Percentiles rank a stretch among this genome's conserved stretches.
Conservation (phyloP, 2,113 vertebrate species). For the Scomber colias region DNA sequence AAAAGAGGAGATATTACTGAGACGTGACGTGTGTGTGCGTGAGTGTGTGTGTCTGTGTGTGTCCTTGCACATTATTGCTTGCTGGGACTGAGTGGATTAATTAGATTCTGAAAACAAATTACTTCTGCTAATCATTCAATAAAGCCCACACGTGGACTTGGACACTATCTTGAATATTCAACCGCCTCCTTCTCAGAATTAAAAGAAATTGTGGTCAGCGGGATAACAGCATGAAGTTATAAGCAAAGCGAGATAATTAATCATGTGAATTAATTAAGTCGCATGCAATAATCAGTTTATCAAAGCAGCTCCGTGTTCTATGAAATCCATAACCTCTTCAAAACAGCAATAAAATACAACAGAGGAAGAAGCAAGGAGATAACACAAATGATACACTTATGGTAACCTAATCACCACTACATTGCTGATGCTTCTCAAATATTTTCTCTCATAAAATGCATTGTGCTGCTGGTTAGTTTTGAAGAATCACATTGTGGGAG, state of each 20-base stretch:
- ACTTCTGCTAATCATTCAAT: conserved; percentile 80
- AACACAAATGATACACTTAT: background rate
- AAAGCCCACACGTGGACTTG: conserved; percentile 71
- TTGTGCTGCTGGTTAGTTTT: background rate
- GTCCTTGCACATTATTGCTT: conserved; percentile 55
- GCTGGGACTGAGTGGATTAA: conserved; percentile 76
- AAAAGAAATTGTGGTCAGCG: conserved; percentile 68
- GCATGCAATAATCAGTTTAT: conserved; percentile 51
- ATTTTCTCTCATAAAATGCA: conserved; percentile 2
- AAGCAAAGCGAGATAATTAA: conserved; percentile 67
- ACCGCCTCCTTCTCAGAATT: conserved; percentile 39
- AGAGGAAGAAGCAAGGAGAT: conserved; percentile 18
- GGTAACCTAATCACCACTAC: conserved; percentile 29
- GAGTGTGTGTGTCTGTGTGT: conserved; percentile 32
- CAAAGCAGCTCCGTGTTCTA: conserved; percentile 34
- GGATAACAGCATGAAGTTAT: conserved; percentile 62
- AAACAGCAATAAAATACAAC: conserved; percentile 44
- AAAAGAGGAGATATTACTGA: conserved; percentile 6
- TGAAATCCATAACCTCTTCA: conserved; percentile 43
- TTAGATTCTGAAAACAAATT: conserved; percentile 84
- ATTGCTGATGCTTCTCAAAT: conserved; percentile 14
- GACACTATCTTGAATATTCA: conserved; percentile 76
- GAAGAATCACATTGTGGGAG: conserved; percentile 5
- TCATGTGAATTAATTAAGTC: conserved; percentile 68
- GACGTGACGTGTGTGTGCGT: background rate